Conservation (phyloP, 2,888 invertebrate species). For the Rotaria magnacalcarata region DNA sequence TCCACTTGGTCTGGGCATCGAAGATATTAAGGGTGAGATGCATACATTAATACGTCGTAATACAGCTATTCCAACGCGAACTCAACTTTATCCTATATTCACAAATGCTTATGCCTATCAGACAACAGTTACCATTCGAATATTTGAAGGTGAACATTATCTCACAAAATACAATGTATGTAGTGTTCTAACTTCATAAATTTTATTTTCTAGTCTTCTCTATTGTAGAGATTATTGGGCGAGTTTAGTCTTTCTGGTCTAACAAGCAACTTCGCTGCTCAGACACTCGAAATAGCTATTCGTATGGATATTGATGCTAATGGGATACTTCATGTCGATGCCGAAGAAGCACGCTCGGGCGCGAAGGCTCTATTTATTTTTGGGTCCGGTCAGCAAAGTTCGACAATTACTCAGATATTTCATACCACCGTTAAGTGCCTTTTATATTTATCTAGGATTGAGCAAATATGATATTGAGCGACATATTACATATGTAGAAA, state of each 20-base stretch:
- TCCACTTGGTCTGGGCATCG: not conserved
- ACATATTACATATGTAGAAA: not conserved
- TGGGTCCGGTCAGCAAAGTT: not conserved
- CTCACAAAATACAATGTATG: slow-evolving; percentile 8
- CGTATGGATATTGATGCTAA: slow-evolving; percentile 15
- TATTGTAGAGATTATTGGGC: not conserved
- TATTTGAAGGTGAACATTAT: slow-evolving; percentile 28
- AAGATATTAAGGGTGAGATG: not conserved
- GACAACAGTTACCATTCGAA: not conserved
- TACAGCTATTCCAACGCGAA: slow-evolving; percentile 1
- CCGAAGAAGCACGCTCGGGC: not conserved
- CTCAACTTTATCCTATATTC: not conserved
- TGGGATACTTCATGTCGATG: not conserved
- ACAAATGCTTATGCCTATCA: slow-evolving; percentile 34
- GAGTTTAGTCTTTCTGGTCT: not conserved
- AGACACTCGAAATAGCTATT: not conserved
- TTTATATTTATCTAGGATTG: not conserved
- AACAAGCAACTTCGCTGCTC: not conserved
- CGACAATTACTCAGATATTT: not conserved
- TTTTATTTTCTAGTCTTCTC: not conserved
- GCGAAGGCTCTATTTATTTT: not conserved
- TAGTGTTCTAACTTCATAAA: not conserved
- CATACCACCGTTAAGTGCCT: not conserved
- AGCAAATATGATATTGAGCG: not conserved
- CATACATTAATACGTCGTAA: not conserved